Evolutionary conservation across 2,797 vertebrate species (phyloP), one percentile per base, ranked within the genome.

Genomic region (Zenarchopterus dispar): DNA sequence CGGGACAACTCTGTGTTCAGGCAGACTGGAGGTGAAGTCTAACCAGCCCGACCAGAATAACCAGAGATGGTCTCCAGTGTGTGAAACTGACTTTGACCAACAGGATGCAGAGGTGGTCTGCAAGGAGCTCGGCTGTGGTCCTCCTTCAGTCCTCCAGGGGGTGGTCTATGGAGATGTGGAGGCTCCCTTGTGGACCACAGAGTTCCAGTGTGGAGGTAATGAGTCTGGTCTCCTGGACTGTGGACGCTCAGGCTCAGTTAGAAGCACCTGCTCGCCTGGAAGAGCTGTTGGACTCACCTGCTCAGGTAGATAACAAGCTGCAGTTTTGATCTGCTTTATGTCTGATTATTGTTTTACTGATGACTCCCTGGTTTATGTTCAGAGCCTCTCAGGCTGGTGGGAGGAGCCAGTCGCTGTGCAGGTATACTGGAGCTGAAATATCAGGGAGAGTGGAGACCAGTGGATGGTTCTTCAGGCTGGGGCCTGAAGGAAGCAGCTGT

Each of bases 211-310:
- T 56, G 41, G 10, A 56, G 54, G 36, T n/a, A 22, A 0, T 1
- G 75, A 73, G 52, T 56, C 74, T 28, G 3, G 24, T 45, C 65
- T 73, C 1, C 56, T 41, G 56, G 44, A 66, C 52, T 78, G 75
- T n/a, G 1, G 3, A 26, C 16, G 16, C 6, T 70, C 49, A 4
- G 16, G 2, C 39, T 52, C 48, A 31, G 24, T 0, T 0, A 41
- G 11, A 62, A 17, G 10, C 19, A 56, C 2, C 51, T 71, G 62
- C 77, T 53, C 59, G 21, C 0, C 56, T 62, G 46, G 43, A 1
- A 26, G 36, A 64, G 28, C 56, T 3, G 24, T 36, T 4, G 24
- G 15, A 43, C 60, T 77, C 26, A 68, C 45, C 61, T 75, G 71
- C 6, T 31, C 28, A 31, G 28, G 28, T 31, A 31, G 2, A 31